Conservation (phyloP, 2,888 invertebrate genomes). For the Agrochola macilenta region DNA sequence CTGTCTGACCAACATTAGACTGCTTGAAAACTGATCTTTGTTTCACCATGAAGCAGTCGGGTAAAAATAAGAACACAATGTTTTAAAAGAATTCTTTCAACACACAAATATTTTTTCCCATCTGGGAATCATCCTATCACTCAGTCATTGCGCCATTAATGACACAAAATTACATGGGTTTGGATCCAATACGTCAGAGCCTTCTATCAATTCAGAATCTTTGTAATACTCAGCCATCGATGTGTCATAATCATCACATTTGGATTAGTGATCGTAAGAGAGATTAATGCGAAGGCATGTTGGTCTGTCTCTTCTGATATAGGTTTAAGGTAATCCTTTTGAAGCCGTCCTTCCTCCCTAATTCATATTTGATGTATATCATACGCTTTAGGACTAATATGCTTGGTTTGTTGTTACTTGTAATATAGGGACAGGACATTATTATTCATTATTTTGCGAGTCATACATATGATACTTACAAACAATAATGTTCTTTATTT, state of each 20-base stretch:
- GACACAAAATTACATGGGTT: neutral
- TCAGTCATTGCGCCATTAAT: neutral
- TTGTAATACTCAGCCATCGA: neutral
- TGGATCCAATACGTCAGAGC: neutral
- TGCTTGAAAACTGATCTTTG: too few species aligned
- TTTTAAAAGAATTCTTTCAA: too few species aligned
- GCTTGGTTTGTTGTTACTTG: slow-evolving; percentile 2
- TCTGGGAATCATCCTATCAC: neutral
- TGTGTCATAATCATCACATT: slow-evolving; percentile 22
- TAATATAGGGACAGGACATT: neutral
- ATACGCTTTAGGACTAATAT: neutral
- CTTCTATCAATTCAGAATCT: neutral
- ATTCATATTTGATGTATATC: slow-evolving; percentile 46
- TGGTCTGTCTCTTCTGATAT: slow-evolving; percentile 32
- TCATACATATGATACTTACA: too few species aligned
- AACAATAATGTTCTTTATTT: neutral
- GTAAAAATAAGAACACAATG: too few species aligned
- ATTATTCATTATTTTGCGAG: too few species aligned
- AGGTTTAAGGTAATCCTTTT: slow-evolving; percentile 46
- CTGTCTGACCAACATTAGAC: too few species aligned
- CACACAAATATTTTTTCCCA: too few species aligned
- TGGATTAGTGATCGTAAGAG: slow-evolving; percentile 37
- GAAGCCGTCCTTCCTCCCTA: slow-evolving; percentile 6
- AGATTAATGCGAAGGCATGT: slow-evolving; percentile 46
- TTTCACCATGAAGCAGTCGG: too few species aligned